Base-by-base conservation (phyloP, 2,888 invertebrate species). In the Dendrolimus houi region DNA sequence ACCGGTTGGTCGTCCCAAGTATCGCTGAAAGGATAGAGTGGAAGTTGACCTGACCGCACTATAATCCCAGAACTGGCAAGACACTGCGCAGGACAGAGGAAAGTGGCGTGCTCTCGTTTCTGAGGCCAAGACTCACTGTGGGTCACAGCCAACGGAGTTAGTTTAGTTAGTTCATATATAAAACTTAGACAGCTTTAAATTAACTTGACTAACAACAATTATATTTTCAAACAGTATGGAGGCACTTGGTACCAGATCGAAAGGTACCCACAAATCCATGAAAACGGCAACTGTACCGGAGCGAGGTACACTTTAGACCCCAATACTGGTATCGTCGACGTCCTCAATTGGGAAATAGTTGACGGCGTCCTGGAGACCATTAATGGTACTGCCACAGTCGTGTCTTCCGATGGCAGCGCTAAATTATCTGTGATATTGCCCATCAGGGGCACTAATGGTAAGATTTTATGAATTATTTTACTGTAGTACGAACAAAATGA, bases 191-290 rank as follows among this genome's bases (percentile, higher is more conserved):
- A 29, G 29, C 6, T 29, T 29, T 29, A 29, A 29, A 29, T 29
- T 29, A 3, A 29, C 29, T 29, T 29, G 29, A 29, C 29, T 29
- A 29, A 29, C 29, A 29, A 29, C 6, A 29, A 29, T 54, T 12
- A 7, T 29, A 12, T 40, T 55, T n/a, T 55, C 17, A 54, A 58
- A 61, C 77, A 87, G 91, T 91, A 83, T 62, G 72, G 75, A 40
- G 87, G 83, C 54, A 80, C 71, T 1, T 91, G 89, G 91, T 90
- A 85, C 68, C 82, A 87, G 57, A 79, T 76, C 7, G 77, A 82
- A 58, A 72, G 79, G 12, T 87, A 88, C 62, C 81, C 83, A 9
- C 74, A 77, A 67, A 62, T 69, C n/a, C 66, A 72, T 47, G 75
- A 74, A 14, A 66, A 54, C 13, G 81, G 79, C 9, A 66, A 72